phyloP scores from a whole-genome alignment of 2,888 invertebrate species.

The Uloborus plumipes region DNA sequence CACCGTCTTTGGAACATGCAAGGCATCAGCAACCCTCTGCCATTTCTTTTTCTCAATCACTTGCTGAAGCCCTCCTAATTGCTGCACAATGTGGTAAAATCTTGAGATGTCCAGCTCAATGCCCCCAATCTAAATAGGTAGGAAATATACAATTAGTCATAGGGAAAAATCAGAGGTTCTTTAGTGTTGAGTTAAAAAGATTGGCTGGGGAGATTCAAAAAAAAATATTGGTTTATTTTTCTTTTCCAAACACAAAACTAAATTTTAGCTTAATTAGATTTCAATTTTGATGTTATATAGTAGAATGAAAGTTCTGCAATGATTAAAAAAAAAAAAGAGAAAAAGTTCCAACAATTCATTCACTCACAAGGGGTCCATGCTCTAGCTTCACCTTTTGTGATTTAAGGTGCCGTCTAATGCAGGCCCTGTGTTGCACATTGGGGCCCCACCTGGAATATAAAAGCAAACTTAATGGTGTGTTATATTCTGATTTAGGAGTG shows the following conservation, averaged over 20 bases:
- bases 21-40: constrained; percentile 88
- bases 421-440: constrained; percentile 85
- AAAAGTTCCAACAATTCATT: neutral
- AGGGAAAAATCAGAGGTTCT: neutral
- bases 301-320: neutral
- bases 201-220: too few relatives aligned
- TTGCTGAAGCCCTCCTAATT: constrained; percentile 86
- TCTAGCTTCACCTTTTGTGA: constrained; percentile 82
- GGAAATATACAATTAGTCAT: neutral
- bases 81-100: constrained; percentile 86
- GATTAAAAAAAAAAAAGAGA: neutral
- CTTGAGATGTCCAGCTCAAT: constrained; percentile 91
- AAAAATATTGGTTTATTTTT: neutral
- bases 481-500: neutral
- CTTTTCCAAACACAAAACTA: neutral
- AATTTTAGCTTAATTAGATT: too few relatives aligned
- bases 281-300: neutral
- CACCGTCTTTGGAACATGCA: constrained; percentile 84
- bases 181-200: neutral
- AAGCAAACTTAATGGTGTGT: neutral
- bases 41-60: constrained; percentile 89
- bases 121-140: constrained; percentile 80
- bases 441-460: constrained; percentile 80
- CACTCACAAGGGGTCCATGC: constrained; percentile 83
- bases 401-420: constrained; percentile 85